Percentiles rank a stretch among this genome's conserved stretches.
Conservation (phyloP, 2,888 invertebrate species). For the Tachina fera region DNA sequence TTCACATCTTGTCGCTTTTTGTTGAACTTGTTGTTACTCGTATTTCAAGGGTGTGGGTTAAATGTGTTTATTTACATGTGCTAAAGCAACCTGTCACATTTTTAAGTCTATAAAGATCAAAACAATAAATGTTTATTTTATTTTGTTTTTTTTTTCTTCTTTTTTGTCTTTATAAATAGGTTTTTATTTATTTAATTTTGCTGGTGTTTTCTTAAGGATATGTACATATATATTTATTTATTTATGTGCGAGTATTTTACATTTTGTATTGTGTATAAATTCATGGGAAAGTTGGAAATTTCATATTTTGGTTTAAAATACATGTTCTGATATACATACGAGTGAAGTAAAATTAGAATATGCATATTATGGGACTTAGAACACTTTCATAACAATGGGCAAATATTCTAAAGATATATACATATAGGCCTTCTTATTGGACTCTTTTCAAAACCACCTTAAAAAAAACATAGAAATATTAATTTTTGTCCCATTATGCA, state of each 20-base stretch:
- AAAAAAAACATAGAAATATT: too few species aligned
- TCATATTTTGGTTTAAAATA: background rate
- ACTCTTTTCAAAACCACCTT: too few species aligned
- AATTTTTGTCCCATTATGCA: background rate
- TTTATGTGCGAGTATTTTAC: background rate
- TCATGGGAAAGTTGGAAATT: background rate
- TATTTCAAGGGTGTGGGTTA: conserved; percentile 53
- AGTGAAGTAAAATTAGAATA: background rate
- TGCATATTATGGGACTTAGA: background rate
- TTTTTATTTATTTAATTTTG: background rate
- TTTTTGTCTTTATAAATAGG: background rate
- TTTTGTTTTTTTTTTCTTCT: background rate
- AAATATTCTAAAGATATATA: too few species aligned
- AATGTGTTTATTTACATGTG: conserved; percentile 66
- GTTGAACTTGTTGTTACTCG: conserved; percentile 19
- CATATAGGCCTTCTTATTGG: too few species aligned
- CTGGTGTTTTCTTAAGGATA: background rate
- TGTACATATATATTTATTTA: background rate
- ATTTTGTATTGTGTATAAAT: background rate
- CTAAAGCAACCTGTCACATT: conserved; percentile 70
- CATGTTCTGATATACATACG: background rate
- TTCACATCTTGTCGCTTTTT: conserved; percentile 21
- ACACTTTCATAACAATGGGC: background rate
- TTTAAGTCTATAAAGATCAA: conserved; percentile 69
- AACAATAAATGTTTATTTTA: conserved; percentile 68